phyloP scores from a whole-genome alignment of 2,888 invertebrate species.

The Erynnis tages region DNA sequence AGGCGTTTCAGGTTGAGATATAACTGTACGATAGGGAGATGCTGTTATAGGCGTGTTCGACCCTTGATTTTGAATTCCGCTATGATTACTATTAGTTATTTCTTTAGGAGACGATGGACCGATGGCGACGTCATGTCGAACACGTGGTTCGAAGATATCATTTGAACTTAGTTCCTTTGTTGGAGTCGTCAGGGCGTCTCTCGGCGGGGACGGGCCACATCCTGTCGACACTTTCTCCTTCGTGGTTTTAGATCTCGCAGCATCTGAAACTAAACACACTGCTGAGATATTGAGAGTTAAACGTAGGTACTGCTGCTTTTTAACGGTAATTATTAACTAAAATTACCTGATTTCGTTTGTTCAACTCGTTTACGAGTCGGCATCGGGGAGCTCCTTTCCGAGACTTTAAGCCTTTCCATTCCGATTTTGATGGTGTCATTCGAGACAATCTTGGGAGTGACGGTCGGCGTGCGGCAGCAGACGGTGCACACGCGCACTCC shows the following conservation, averaged over 20 bases:
- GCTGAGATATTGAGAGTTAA: too few species aligned
- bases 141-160: slow-evolving; percentile 35
- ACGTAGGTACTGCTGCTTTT: slow-evolving; percentile 16
- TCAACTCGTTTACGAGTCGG: slow-evolving; percentile 25
- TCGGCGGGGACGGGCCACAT: slow-evolving; percentile 84
- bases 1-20: slow-evolving; percentile 35
- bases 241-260: slow-evolving; percentile 35
- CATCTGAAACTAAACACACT: slow-evolving; percentile 18
- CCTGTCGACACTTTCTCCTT: slow-evolving; percentile 76
- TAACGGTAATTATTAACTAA: too few species aligned
- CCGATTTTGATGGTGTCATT: slow-evolving; percentile 37
- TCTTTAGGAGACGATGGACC: slow-evolving; percentile 71
- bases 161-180: slow-evolving; percentile 54
- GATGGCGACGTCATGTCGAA: slow-evolving; percentile 63
- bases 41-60: slow-evolving; percentile 39
- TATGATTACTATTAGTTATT: slow-evolving; percentile 30
- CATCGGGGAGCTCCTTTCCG: slow-evolving; percentile 35
- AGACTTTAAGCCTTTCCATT: slow-evolving; percentile 44
- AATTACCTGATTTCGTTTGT: slow-evolving; percentile 11
- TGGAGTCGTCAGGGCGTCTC: slow-evolving; percentile 74
- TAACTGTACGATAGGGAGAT: slow-evolving; percentile 41
- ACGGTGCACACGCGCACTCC: slow-evolving; percentile 90
- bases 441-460: slow-evolving; percentile 49
- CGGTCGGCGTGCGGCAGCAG: slow-evolving; percentile 91
- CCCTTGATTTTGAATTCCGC: slow-evolving; percentile 28